Conservation (phyloP, 2,113 vertebrate genomes). For the Leuciscus idus region DNA sequence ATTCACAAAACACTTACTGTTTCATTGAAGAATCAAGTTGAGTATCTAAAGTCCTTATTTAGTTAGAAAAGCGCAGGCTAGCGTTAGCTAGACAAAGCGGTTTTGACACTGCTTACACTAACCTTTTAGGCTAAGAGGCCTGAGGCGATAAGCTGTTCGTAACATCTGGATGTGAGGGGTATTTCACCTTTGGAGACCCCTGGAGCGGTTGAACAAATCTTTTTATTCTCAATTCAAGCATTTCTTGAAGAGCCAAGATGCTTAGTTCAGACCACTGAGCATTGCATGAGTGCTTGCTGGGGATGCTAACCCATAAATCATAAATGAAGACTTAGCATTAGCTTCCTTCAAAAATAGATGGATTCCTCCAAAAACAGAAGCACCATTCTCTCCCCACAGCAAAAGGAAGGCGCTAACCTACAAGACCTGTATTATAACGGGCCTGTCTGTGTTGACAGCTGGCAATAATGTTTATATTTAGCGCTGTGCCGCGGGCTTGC, state of each 20-base stretch:
- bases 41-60: background rate
- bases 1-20: conserved; percentile 29
- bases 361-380: background rate
- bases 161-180: conserved; percentile 29
- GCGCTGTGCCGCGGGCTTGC: conserved; percentile 31
- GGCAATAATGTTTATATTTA: conserved; percentile 51
- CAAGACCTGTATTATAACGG: background rate
- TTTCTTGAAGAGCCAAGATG: conserved; percentile 19
- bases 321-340: conserved; percentile 31
- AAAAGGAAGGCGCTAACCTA: background rate
- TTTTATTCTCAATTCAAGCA: conserved; percentile 16
- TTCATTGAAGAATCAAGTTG: conserved; percentile 9
- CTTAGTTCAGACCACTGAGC: conserved; percentile 4
- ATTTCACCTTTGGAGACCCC: conserved; percentile 19
- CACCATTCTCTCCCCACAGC: background rate
- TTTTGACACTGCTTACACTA: background rate
- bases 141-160: background rate
- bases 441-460: conserved; percentile 42
- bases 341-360: conserved; percentile 25
- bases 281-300: conserved; percentile 25
- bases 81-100: background rate
- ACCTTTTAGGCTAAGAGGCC: background rate
- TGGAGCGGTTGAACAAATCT: conserved; percentile 29
- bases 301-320: conserved; percentile 42
- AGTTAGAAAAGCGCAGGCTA: background rate